A percentile compares a stretch with the other conserved stretches of the same genome.
Evolutionary conservation across 2,888 invertebrate species (phyloP).

Genomic region (Heliconius charithonia): DNA sequence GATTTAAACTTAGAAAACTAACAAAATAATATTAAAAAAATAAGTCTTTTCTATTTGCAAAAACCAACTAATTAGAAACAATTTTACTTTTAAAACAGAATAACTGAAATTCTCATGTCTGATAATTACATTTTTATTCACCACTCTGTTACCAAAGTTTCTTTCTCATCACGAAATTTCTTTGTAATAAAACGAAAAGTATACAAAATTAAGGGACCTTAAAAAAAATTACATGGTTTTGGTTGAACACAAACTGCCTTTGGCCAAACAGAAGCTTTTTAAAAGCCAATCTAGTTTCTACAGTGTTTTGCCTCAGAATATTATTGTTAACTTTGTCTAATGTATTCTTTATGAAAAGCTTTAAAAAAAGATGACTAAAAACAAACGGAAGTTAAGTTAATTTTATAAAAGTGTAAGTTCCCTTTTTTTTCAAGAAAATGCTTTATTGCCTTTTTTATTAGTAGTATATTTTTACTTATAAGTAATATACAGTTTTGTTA

Average conservation of each 20-base stretch:
- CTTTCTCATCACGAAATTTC: constrained; percentile 10
- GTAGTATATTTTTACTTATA: no score
- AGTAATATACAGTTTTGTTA: no score
- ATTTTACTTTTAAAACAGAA: neutral
- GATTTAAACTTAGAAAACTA: neutral
- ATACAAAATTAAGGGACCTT: constrained; percentile 15
- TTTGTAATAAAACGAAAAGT: constrained; percentile 24
- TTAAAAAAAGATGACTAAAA: neutral
- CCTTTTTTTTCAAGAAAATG: neutral
- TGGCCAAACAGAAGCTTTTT: constrained; percentile 13
- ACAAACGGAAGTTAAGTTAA: neutral
- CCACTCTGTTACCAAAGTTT: neutral
- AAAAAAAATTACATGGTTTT: constrained; percentile 23
- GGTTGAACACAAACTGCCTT: constrained; percentile 14
- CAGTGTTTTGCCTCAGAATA: neutral
- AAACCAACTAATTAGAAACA: neutral
- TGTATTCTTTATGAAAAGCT: neutral
- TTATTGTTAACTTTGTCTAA: constrained; percentile 8
- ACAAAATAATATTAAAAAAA: neutral
- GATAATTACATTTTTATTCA: constrained; percentile 11
- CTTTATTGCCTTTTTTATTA: neutral
- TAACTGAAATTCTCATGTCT: neutral
- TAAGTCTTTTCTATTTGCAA: neutral
- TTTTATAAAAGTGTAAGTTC: neutral
- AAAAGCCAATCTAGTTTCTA: constrained; percentile 15